These are phyloP conservation scores for Mimumesa dahlbomi DNA, from an alignment of 2,888 invertebrate genomes.

Conservation along the genomic window DNA sequence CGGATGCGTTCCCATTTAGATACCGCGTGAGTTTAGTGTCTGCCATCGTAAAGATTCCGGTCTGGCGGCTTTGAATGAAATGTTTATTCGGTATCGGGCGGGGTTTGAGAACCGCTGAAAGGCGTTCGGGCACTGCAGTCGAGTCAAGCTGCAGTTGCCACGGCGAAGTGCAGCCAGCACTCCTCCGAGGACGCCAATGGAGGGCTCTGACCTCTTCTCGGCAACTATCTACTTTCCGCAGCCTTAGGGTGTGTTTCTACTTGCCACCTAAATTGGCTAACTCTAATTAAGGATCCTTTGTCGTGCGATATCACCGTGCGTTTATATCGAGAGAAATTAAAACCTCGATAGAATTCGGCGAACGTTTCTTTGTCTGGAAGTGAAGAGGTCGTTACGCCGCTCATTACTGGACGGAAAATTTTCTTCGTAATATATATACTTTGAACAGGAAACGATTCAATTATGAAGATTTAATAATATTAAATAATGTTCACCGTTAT, in stretches of 20 bases:
- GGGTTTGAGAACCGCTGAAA: slow-evolving; percentile 67
- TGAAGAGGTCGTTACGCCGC: too few species aligned
- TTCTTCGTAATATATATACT: too few species aligned
- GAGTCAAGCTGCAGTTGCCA: slow-evolving; percentile 68
- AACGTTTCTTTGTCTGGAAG: slow-evolving; percentile 10
- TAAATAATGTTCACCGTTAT: too few species aligned
- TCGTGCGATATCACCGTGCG: not conserved
- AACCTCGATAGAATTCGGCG: too few species aligned
- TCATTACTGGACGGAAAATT: too few species aligned
- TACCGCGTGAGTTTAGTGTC: too few species aligned
- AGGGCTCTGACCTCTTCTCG: slow-evolving; percentile 73
- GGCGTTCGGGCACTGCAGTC: slow-evolving; percentile 63
- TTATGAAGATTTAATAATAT: too few species aligned
- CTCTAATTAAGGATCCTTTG: slow-evolving; percentile 56
- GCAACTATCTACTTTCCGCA: slow-evolving; percentile 61
- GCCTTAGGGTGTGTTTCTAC: slow-evolving; percentile 55
- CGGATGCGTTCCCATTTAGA: too few species aligned
- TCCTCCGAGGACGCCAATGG: slow-evolving; percentile 69
- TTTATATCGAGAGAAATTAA: slow-evolving; percentile 4
- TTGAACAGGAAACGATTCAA: too few species aligned
- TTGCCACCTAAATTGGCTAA: slow-evolving; percentile 52
- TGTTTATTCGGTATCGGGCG: too few species aligned
- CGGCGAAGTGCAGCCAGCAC: slow-evolving; percentile 63
- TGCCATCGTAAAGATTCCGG: too few species aligned
- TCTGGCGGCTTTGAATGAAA: too few species aligned